These are phyloP conservation scores for Muscicapa striata DNA, from an alignment of 2,797 vertebrate genomes.

Conservation along the genomic window DNA sequence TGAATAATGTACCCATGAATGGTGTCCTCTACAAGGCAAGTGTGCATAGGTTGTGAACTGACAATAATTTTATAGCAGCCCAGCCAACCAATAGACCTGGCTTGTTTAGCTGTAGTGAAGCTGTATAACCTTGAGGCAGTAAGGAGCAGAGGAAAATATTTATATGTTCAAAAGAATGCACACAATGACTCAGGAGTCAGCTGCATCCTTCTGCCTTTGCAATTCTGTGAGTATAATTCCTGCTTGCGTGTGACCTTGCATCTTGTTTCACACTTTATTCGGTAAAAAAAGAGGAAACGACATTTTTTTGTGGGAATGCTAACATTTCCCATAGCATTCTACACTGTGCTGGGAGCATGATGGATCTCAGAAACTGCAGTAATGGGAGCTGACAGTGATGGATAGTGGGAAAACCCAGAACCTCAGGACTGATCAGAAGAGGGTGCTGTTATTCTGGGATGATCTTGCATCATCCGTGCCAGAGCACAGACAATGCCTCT, in stretches of 20 bases:
- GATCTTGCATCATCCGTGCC: neutral
- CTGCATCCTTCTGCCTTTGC: neutral
- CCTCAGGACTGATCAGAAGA: constrained; percentile 28
- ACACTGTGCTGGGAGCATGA: neutral
- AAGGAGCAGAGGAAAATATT: neutral
- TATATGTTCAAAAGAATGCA: neutral
- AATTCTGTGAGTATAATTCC: neutral
- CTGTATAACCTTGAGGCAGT: neutral
- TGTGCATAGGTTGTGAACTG: neutral
- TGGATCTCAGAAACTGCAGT: neutral
- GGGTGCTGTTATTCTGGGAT: constrained; percentile 54
- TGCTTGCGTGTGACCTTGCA: neutral
- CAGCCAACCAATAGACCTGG: neutral
- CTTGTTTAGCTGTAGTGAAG: neutral
- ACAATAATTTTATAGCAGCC: neutral
- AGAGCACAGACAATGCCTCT: neutral
- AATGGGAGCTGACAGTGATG: constrained; percentile 11
- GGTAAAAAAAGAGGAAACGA: neutral
- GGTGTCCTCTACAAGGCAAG: neutral
- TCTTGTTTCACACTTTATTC: neutral
- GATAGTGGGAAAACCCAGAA: neutral
- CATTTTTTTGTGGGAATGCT: neutral
- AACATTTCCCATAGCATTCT: neutral
- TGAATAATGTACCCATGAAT: neutral
- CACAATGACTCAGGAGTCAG: neutral